Percentiles rank a stretch among this genome's conserved stretches.
Evolutionary conservation across 2,888 invertebrate species (phyloP).

Genomic region (Lasioglossum vierecki): DNA sequence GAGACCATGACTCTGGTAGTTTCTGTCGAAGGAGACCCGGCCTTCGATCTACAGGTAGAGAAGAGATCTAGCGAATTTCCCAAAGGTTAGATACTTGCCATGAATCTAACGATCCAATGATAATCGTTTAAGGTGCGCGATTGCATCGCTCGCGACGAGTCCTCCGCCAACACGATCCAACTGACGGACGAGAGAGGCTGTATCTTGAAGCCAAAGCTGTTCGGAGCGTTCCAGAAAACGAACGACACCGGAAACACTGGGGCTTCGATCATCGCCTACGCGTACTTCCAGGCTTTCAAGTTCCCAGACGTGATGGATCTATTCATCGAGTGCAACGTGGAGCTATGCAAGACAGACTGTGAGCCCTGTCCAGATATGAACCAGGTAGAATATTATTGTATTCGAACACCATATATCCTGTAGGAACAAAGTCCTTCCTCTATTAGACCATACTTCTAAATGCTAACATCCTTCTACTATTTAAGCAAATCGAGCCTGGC

Average conservation of each 20-base stretch:
- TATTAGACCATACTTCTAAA: neutral
- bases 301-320: constrained; percentile 94
- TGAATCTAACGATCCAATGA: neutral
- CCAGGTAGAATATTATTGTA: constrained; percentile 81
- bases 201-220: constrained; percentile 91
- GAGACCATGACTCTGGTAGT: constrained; percentile 93
- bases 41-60: constrained; percentile 88
- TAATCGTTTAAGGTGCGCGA: constrained; percentile 86
- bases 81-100: neutral
- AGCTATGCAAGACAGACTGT: constrained; percentile 92
- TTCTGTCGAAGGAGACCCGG: constrained; percentile 91
- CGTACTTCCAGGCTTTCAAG: constrained; percentile 92
- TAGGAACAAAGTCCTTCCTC: no score
- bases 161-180: constrained; percentile 87
- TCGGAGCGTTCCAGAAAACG: constrained; percentile 93
- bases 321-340: constrained; percentile 92
- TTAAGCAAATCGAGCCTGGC: constrained; percentile 85
- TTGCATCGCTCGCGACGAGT: constrained; percentile 90
- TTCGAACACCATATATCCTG: neutral
- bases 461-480: neutral
- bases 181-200: constrained; percentile 91
- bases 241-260: constrained; percentile 90
- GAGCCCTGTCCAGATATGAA: constrained; percentile 89
- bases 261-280: constrained; percentile 90
- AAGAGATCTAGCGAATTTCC: neutral